A percentile compares a stretch with the other conserved stretches of the same genome.
Conservation (phyloP, 2,113 vertebrate species). For the Mixornis gularis region DNA sequence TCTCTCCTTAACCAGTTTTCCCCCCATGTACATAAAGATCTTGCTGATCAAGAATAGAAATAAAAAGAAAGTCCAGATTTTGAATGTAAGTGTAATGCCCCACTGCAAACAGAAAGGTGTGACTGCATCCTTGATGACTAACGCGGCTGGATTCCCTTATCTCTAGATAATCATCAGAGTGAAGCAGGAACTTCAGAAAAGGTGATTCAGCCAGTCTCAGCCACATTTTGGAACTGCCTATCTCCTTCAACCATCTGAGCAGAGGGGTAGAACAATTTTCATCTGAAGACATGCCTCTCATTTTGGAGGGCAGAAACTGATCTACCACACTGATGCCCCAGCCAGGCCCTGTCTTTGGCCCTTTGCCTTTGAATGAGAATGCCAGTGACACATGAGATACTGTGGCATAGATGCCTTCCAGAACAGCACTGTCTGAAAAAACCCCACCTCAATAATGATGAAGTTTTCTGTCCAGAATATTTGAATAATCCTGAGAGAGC, state of each 20-base stretch:
- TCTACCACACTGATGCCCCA: fast-evolving
- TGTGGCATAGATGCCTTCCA: not conserved
- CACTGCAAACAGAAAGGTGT: not conserved
- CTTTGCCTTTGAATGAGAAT: not conserved
- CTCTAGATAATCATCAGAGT: not conserved
- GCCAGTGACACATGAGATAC: not conserved
- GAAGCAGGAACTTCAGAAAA: not conserved
- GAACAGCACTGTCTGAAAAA: not conserved
- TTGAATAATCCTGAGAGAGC: not conserved
- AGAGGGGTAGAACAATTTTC: not conserved
- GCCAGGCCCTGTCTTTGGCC: not conserved
- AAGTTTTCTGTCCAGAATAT: not conserved
- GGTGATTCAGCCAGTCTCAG: not conserved
- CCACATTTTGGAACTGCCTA: not conserved
- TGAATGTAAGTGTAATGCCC: not conserved
- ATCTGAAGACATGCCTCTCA: not conserved
- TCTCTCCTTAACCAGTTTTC: not conserved
- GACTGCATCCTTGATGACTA: not conserved
- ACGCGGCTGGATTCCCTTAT: not conserved
- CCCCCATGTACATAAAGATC: not conserved
- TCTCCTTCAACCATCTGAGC: not conserved
- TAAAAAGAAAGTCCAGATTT: not conserved
- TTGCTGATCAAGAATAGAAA: not conserved
- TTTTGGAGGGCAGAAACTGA: not conserved
- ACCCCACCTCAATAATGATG: not conserved